A percentile compares a stretch with the other conserved stretches of the same genome.
These are phyloP conservation scores for Rhagophthalmus giganteus DNA, from an alignment of 2,888 invertebrate species.

Conservation along the genomic window DNA sequence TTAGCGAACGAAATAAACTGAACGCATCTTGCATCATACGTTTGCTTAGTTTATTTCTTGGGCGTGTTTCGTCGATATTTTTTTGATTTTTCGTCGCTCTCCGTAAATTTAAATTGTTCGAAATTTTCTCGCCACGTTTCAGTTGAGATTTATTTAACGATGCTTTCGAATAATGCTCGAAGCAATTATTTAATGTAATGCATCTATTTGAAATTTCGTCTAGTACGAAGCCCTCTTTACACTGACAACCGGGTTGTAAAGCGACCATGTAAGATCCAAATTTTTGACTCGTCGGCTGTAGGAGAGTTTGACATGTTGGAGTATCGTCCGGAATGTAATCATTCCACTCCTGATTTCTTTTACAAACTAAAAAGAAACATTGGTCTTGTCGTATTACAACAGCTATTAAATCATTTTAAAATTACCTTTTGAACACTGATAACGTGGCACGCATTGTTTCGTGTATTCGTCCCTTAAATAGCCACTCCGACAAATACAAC, in stretches of 20 bases:
- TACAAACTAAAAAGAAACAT: constrained; percentile 8
- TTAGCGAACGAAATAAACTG: too few species aligned
- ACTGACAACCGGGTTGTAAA: neutral
- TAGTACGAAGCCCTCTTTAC: neutral
- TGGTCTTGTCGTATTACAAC: too few species aligned
- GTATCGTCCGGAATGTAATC: constrained; percentile 3
- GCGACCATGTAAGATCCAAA: too few species aligned
- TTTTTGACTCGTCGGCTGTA: too few species aligned
- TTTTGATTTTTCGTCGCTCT: too few species aligned
- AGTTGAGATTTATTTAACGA: too few species aligned
- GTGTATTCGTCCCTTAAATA: constrained; percentile 7
- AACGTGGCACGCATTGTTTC: neutral
- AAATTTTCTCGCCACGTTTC: too few species aligned
- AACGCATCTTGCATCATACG: too few species aligned
- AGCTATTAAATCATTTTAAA: neutral
- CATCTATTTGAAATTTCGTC: constrained; percentile 1
- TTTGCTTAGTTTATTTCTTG: too few species aligned
- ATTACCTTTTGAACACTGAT: constrained; percentile 6
- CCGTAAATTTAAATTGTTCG: too few species aligned
- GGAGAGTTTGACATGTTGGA: constrained; percentile 1
- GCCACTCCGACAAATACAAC: constrained; percentile 16
- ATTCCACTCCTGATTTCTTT: constrained; percentile 11
- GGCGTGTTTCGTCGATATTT: too few species aligned
- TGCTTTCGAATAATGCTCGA: too few species aligned
- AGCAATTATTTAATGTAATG: constrained; percentile 1